Evolutionary conservation across 2,113 vertebrate genomes (phyloP), one percentile per base, ranked within the genome.

Genomic region (Rhineura floridana): DNA sequence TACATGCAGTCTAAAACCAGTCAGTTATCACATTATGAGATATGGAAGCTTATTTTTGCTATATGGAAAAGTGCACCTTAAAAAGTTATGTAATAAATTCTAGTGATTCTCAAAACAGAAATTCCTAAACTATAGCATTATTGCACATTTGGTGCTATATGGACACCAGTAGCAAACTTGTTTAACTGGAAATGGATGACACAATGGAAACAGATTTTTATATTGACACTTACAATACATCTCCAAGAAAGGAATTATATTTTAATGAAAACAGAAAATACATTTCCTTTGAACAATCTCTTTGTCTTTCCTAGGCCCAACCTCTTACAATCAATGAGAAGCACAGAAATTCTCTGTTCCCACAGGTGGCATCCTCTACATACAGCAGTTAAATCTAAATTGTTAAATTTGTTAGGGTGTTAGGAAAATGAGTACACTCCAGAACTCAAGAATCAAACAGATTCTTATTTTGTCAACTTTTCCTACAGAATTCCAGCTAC

Each of bases 41-140:
- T 96, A 95, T 36, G 77, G 96, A 95, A 97, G 97, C 96, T 97
- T 97, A 96, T 96, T 95, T 95, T 95, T 93, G 96, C 96, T 96
- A 96, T 95, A 90, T 93, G 95, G 93, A 96, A 95, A 97, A 97
- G 97, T 97, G 97, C 96, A 97, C 91, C 95, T 95, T 95, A 91
- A 94, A 94, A 97, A 96, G 95, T 93, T 96, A 96, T 96, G 95
- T 95, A 95, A 97, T 96, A 92, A 96, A 96, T 97, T 97, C 97
- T 97, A 97, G 97, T 97, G 97, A 97, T 97, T 96, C 95, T 95
- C 95, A 96, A 96, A 95, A 97, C 88, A 97, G 95, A 96, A 97
- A 96, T 84, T 95, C 94, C 95, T 96, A 93, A 84, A 95, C 92
- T 94, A 91, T 94, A 95, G 88, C 92, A 85, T 95, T 95, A 96